phyloP scores from a whole-genome alignment of 1,140 invertebrate species.

The Trachymyrmex cornetzi region DNA sequence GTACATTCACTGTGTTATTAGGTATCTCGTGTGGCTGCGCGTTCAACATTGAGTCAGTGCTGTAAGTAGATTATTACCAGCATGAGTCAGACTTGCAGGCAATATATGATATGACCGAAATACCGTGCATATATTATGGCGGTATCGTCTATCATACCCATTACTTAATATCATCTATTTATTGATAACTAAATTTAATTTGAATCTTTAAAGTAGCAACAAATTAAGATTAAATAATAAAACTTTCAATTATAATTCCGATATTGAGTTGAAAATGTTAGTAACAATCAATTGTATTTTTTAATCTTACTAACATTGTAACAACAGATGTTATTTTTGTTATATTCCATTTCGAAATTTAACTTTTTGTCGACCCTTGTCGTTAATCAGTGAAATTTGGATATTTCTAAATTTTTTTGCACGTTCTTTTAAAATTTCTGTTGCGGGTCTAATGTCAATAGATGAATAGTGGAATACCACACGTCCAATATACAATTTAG shows the following conservation, averaged over 20 bases:
- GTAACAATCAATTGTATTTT: not conserved
- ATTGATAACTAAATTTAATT: not conserved
- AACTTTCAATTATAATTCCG: not conserved
- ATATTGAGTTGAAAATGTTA: not conserved
- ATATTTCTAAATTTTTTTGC: not conserved
- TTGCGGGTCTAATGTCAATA: not conserved
- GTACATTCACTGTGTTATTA: slow-evolving; percentile 29
- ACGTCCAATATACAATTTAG: slow-evolving; percentile 1
- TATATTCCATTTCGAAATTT: not conserved
- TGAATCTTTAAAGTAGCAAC: not conserved
- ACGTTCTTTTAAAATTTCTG: not conserved
- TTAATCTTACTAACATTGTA: not conserved
- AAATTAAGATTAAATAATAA: not conserved
- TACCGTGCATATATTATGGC: slow-evolving; percentile 7
- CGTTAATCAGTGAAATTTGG: not conserved
- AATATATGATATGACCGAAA: slow-evolving; percentile 33
- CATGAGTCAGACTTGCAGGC: slow-evolving; percentile 37
- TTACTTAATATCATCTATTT: not conserved
- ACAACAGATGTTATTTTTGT: not conserved
- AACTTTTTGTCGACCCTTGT: not conserved
- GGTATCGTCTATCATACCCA: not conserved
- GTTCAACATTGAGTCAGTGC: slow-evolving; percentile 43
- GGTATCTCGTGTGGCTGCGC: slow-evolving; percentile 15
- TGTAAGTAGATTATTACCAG: slow-evolving; percentile 54
- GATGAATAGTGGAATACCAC: not conserved